Conservation (phyloP, 2,113 vertebrate genomes). For the Speoplatyrhinus poulsoni region DNA sequence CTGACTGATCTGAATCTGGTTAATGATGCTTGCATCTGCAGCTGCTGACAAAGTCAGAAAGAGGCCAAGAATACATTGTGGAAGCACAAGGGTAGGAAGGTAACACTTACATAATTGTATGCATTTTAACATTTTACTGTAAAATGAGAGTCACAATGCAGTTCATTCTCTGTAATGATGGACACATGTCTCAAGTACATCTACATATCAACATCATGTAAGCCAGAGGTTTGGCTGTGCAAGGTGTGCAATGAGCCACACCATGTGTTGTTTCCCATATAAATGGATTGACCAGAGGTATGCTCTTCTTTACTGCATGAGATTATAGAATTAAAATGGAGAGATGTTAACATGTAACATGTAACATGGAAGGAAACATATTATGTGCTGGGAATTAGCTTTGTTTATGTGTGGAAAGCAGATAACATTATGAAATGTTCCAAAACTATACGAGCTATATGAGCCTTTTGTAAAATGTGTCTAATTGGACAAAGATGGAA, state of each 20-base stretch:
- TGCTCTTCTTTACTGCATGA: background rate
- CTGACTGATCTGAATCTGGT: constrained; percentile 71
- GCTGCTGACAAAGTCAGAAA: constrained; percentile 61
- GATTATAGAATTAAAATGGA: background rate
- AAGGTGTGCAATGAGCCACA: constrained; percentile 3
- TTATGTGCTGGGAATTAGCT: constrained; percentile 10
- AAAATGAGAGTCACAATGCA: background rate
- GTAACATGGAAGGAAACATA: background rate
- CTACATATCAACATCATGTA: background rate
- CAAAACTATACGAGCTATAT: background rate
- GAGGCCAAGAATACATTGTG: constrained; percentile 26
- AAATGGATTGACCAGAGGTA: background rate
- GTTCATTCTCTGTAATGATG: background rate
- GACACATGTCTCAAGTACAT: background rate
- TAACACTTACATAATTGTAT: background rate
- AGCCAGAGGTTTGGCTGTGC: background rate
- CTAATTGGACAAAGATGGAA: no score
- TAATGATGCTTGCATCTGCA: constrained; percentile 72
- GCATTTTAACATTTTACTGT: background rate
- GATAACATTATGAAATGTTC: background rate
- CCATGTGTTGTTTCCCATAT: background rate
- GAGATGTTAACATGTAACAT: background rate
- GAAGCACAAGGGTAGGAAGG: background rate
- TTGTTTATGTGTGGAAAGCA: background rate
- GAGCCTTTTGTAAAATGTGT: no score